Evolutionary conservation across 2,888 invertebrate genomes (phyloP), one percentile per base, ranked within the genome.

Genomic region (Leucoma salicis): DNA sequence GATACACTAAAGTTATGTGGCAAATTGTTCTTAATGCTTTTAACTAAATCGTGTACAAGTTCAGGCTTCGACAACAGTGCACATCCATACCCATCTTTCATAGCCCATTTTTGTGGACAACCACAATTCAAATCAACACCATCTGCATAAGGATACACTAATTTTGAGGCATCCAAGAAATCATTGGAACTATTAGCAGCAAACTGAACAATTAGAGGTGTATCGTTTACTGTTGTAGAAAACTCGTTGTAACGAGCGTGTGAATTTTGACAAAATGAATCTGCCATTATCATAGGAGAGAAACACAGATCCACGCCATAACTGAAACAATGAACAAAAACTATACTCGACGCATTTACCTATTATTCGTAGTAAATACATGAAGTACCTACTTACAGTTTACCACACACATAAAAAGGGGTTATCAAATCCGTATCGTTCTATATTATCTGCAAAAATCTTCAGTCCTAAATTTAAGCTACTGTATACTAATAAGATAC

Each of bases 81-180:
- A 66, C 96, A 96, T 0, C 99, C 99, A 72, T 96, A 95, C 2
- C 97, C 97, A 71, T 96, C 95, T 56, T 95, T 92, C 81, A 96
- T 94, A 0, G 98, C 98, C 98, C 98, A 99, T 55, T 93, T 90
- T 81, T 99, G 99, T 0, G 99, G 99, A 65, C 99, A 99, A 0
- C 99, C 99, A 89, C 99, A 99, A 76, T 99, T 99, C 24, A 99
- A 86, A 85, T 99, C 99, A 1, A 98, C 95, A 4, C 99, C 99
- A 89, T 96, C 95, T 39, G 95, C 93, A 86, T 94, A 95, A 10
- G 94, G 94, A 55, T 94, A 93, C 24, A 98, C 92, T 53, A 99
- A 86, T 83, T 95, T 93, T 2, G 98, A 92, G 14, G 98, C 98
- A 68, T 92, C 92, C 2, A 95, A 92, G 82, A 99, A 96, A 74